Evolutionary conservation across 2,797 vertebrate genomes (phyloP).

Genomic region (Danio kyathit): DNA sequence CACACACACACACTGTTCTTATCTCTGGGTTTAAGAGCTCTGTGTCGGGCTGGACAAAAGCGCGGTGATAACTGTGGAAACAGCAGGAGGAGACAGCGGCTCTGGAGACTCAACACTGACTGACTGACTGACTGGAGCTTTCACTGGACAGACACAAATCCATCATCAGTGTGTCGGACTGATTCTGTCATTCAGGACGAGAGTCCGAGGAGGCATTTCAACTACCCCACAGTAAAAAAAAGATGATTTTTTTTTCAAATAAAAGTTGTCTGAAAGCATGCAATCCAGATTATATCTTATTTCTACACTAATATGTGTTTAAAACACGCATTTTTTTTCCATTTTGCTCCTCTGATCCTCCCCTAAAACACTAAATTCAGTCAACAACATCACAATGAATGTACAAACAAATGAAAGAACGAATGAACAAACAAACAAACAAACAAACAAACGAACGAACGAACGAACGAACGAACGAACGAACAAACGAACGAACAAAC

Average conservation of each 20-base stretch:
- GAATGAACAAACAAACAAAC: too few relatives aligned
- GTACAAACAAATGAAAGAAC: too few relatives aligned
- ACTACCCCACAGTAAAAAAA: too few relatives aligned
- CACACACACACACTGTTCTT: slow-evolving; percentile 69
- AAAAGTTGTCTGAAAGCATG: neutral
- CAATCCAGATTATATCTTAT: neutral
- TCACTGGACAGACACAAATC: neutral
- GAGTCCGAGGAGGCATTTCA: neutral
- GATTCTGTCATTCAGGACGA: neutral
- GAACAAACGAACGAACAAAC: too few relatives aligned
- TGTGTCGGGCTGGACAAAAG: slow-evolving; percentile 40
- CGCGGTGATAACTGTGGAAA: slow-evolving; percentile 2
- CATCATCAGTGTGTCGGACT: neutral
- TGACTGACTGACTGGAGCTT: slow-evolving; percentile 13
- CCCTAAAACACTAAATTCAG: too few relatives aligned
- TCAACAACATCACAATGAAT: too few relatives aligned
- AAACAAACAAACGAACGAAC: too few relatives aligned
- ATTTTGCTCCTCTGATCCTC: too few relatives aligned
- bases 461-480: too few relatives aligned
- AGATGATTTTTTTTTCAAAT: too few relatives aligned
- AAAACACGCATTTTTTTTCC: too few relatives aligned
- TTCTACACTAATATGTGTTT: too few relatives aligned
- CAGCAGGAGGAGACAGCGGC: neutral
- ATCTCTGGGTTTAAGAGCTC: slow-evolving; percentile 79
- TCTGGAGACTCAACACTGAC: neutral